These are phyloP conservation scores for Petrolisthes manimaculis DNA, from an alignment of 2,888 invertebrate species.

Conservation along the genomic window DNA sequence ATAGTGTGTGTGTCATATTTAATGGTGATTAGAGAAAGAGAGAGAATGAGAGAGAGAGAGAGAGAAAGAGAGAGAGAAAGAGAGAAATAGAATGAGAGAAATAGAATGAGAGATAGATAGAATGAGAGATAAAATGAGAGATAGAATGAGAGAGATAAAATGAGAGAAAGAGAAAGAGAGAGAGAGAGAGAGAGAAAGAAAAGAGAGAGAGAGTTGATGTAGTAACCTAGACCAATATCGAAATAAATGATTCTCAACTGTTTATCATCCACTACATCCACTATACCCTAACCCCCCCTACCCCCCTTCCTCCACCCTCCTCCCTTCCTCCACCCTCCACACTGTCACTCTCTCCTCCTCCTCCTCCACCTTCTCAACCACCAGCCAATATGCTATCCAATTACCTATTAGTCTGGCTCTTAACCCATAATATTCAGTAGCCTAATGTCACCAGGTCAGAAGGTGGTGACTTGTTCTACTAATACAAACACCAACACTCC, in stretches of 20 bases:
- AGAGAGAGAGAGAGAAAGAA: neutral
- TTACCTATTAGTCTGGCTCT: too few species aligned
- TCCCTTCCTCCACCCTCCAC: neutral
- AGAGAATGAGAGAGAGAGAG: slow-evolving; percentile 6
- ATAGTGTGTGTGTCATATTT: too few species aligned
- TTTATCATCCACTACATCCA: neutral
- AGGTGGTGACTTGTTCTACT: too few species aligned
- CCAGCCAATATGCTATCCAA: too few species aligned
- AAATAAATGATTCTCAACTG: neutral
- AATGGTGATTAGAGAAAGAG: neutral
- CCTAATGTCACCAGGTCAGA: too few species aligned
- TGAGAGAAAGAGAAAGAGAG: neutral
- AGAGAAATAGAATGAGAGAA: slow-evolving; percentile 1
- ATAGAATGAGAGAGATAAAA: too few species aligned
- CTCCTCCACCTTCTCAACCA: neutral
- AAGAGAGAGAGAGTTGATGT: neutral
- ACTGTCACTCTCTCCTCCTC: neutral
- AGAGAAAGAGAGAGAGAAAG: slow-evolving; percentile 26
- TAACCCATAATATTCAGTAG: too few species aligned
- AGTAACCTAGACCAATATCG: neutral
- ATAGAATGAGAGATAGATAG: too few species aligned
- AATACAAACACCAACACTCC: too few species aligned
- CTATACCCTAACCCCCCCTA: neutral
- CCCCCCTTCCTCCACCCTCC: neutral
- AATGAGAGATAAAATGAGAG: too few species aligned